Evolutionary conservation across 2,113 vertebrate species (phyloP), one percentile per base, ranked within the genome.

Genomic region (Trichomycterus rosablanca): DNA sequence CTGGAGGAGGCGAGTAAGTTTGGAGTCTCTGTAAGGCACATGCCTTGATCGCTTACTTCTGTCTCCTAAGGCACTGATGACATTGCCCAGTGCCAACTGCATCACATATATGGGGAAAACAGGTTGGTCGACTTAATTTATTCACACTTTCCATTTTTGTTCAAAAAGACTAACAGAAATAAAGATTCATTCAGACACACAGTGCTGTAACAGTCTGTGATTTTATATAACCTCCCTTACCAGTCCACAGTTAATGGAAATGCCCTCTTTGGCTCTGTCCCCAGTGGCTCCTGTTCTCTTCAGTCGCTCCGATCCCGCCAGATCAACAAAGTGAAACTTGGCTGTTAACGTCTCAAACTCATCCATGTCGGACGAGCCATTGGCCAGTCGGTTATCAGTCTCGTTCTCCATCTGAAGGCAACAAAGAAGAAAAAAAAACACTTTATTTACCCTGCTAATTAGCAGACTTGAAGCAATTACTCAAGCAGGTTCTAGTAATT

Each of bases 231-330:
- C 16, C 22, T 16, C 7, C 70, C 89, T 91, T 87, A 98, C 96
- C 83, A 98, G 87, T 46, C 96, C 96, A 81, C 96, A 98, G 85
- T 98, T 98, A 83, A 98, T 98, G 63, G 96, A 97, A 83, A 98
- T 98, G 68, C 94, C 96, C 83, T 98, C 96, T 78, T 91, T 96
- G 51, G 96, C 96, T 34, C 96, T 80, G 44, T 98, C 95, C 23
- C 95, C 95, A 0, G 95, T 98, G 32, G 95, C 95, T 61, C 95
- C 95, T 0, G 95, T 98, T 58, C 95, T 87, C 76, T 98, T 98
- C 74, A 98, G 78, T 63, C 95, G 83, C 82, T 98, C 95, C 0
- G 95, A 98, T 42, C 95, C 95, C 0, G 95, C 95, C 75, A 98
- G 82, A 77, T 98, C 95, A 77, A 98, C 95, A 73, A 98, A 98